A percentile compares a stretch with the other conserved stretches of the same genome.
Evolutionary conservation across 2,797 vertebrate genomes (phyloP).

Genomic region (Poecilia picta): DNA sequence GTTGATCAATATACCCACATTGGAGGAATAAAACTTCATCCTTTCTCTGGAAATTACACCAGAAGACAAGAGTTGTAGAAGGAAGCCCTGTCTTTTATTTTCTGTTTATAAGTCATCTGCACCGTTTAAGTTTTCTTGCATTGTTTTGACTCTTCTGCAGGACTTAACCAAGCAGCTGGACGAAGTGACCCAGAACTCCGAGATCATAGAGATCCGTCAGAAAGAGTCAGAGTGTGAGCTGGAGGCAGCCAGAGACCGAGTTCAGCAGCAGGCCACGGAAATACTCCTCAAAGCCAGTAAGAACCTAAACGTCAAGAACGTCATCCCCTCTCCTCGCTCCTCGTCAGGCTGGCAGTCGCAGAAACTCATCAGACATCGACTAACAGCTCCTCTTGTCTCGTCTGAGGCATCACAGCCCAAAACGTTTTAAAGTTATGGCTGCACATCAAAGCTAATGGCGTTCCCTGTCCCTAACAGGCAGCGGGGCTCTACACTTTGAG

Average conservation of each 20-base stretch:
- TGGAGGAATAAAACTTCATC: neutral
- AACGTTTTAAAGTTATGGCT: conserved; percentile 38
- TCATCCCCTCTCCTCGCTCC: neutral
- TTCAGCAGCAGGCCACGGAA: conserved; percentile 96
- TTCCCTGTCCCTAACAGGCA: conserved; percentile 14
- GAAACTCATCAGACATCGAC: conserved; percentile 22
- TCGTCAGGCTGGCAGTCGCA: neutral
- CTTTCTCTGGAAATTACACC: neutral
- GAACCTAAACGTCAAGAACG: conserved; percentile 55
- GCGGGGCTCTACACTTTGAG: conserved; percentile 20
- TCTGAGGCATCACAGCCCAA: conserved; percentile 15
- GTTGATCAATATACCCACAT: neutral
- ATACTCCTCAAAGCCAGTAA: conserved; percentile 99
- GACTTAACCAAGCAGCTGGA: conserved; percentile 94
- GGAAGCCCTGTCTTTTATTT: neutral
- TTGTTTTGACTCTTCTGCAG: conserved; percentile 69
- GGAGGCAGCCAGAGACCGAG: conserved; percentile 90
- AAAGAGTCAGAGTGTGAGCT: conserved; percentile 96
- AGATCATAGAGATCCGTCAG: conserved; percentile 93
- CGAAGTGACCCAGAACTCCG: conserved; percentile 92
- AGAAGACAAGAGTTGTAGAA: neutral
- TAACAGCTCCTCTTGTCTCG: conserved; percentile 27
- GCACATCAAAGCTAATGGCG: conserved; percentile 25
- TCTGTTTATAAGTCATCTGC: neutral
- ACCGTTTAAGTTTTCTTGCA: conserved; percentile 7